Percentiles rank a stretch among this genome's conserved stretches.
Evolutionary conservation across 2,888 invertebrate species (phyloP).

Genomic region (Eilema caniola): DNA sequence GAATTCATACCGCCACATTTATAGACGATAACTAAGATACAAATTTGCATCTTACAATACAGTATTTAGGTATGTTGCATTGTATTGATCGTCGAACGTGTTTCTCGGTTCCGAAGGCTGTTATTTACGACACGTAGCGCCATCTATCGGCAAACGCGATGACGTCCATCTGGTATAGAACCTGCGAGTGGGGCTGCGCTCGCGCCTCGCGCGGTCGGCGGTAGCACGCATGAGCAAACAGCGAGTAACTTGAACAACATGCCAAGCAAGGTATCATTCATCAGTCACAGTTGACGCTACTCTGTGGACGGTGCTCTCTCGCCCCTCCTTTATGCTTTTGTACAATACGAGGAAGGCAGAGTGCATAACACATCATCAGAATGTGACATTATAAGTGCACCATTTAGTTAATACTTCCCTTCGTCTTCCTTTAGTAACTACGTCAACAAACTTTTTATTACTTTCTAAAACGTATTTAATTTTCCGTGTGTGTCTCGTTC

Average conservation of each 20-base stretch:
- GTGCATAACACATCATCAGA: conserved; percentile 77
- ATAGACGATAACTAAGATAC: not conserved
- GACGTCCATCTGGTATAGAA: conserved; percentile 44
- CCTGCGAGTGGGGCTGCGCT: conserved; percentile 52
- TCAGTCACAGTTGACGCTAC: conserved; percentile 73
- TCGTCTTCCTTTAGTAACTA: conserved; percentile 74
- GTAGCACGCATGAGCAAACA: conserved; percentile 65
- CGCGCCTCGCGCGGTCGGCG: conserved; percentile 53
- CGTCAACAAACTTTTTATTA: conserved; percentile 77
- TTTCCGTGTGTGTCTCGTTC: conserved; percentile 82
- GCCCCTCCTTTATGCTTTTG: conserved; percentile 66
- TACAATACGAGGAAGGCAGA: conserved; percentile 71
- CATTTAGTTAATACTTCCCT: conserved; percentile 71
- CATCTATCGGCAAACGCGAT: conserved; percentile 47
- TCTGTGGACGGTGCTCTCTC: conserved; percentile 69
- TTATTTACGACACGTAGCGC: conserved; percentile 30
- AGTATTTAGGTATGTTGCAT: not conserved
- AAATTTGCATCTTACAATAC: not conserved
- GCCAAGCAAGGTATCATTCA: conserved; percentile 60
- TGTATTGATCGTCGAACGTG: conserved; percentile 10
- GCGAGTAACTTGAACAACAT: conserved; percentile 65
- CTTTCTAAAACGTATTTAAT: conserved; percentile 85
- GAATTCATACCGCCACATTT: not conserved
- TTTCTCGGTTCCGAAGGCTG: not conserved
- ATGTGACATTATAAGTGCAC: conserved; percentile 81